phyloP scores from a whole-genome alignment of 37 sponge, comb jelly and placozoan species.

The Spongilla lacustris region DNA sequence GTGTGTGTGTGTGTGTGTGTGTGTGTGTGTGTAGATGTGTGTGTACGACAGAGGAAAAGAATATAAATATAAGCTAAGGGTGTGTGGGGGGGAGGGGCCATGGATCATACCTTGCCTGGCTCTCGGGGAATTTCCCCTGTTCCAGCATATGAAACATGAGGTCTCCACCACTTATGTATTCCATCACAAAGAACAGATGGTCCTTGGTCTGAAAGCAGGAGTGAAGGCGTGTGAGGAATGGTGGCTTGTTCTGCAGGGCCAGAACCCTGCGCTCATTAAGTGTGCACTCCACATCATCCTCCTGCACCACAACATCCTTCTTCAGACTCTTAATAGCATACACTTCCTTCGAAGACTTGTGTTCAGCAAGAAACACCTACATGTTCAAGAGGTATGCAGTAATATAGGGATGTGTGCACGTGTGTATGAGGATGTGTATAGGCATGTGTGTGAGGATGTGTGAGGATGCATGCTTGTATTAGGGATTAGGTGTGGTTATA shows the following conservation, averaged over 20 bases:
- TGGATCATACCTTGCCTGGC: conserved; percentile 60
- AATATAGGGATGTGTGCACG: background rate
- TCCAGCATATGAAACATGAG: conserved; percentile 97
- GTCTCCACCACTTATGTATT: conserved; percentile 93
- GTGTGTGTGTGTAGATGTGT: too few relatives aligned
- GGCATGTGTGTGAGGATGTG: conserved; percentile 1
- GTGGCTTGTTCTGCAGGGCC: conserved; percentile 85
- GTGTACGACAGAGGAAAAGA: background rate
- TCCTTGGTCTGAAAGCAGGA: conserved; percentile 97
- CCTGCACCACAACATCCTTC: conserved; percentile 93
- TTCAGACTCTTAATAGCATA: conserved; percentile 96
- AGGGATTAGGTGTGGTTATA: conserved; percentile 12
- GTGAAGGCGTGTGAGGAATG: conserved; percentile 90
- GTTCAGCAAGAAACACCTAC: conserved; percentile 93
- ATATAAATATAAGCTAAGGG: background rate
- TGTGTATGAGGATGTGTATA: conserved; percentile 1
- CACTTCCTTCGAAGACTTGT: conserved; percentile 80
- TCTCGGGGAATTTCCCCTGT: conserved; percentile 85
- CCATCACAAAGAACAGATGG: conserved; percentile 97
- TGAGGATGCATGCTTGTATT: background rate
- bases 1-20: background rate
- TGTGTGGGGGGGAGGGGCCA: background rate
- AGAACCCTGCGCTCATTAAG: conserved; percentile 94
- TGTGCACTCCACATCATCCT: conserved; percentile 97
- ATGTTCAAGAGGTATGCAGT: background rate